Percentiles rank a stretch among this genome's conserved stretches.
phyloP scores from a whole-genome alignment of 1,140 invertebrate species.

The Nylanderia fulva region DNA sequence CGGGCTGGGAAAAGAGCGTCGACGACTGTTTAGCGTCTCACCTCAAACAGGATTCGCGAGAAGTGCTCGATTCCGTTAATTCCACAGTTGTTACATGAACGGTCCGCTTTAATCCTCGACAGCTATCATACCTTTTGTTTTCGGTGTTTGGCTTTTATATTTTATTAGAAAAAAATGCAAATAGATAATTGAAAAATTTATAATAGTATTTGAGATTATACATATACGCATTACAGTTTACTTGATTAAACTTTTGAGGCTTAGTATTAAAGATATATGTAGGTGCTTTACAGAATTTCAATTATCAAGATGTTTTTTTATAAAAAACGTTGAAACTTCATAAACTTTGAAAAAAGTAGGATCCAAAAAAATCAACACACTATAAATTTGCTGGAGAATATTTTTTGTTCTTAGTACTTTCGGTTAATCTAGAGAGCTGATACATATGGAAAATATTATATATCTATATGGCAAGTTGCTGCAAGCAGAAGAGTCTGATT shows the following conservation, averaged over 20 bases:
- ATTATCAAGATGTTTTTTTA: background rate
- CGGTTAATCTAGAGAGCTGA: slow-evolving; percentile 14
- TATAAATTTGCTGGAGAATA: background rate
- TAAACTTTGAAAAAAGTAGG: background rate
- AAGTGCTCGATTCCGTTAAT: slow-evolving; percentile 32
- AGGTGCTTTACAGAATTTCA: background rate
- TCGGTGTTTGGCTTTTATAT: background rate
- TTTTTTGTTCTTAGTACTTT: background rate
- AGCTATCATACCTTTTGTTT: background rate
- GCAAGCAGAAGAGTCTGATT: slow-evolving; percentile 43
- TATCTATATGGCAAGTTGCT: slow-evolving; percentile 6
- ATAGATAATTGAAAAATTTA: slow-evolving; percentile 1
- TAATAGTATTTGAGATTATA: background rate
- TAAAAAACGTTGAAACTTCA: background rate
- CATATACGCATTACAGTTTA: background rate
- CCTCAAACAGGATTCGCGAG: slow-evolving; percentile 6
- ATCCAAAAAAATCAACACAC: background rate
- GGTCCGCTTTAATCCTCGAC: slow-evolving; percentile 14
- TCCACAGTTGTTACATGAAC: background rate
- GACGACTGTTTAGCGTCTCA: slow-evolving; percentile 35
- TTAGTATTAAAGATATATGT: background rate
- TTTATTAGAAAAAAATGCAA: background rate
- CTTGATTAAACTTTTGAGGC: background rate
- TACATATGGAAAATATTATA: slow-evolving; percentile 36
- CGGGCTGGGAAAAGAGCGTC: slow-evolving; percentile 53